Percentiles rank a stretch among this genome's conserved stretches.
Conservation (phyloP, 2,888 invertebrate genomes). For the Sicus ferrugineus region DNA sequence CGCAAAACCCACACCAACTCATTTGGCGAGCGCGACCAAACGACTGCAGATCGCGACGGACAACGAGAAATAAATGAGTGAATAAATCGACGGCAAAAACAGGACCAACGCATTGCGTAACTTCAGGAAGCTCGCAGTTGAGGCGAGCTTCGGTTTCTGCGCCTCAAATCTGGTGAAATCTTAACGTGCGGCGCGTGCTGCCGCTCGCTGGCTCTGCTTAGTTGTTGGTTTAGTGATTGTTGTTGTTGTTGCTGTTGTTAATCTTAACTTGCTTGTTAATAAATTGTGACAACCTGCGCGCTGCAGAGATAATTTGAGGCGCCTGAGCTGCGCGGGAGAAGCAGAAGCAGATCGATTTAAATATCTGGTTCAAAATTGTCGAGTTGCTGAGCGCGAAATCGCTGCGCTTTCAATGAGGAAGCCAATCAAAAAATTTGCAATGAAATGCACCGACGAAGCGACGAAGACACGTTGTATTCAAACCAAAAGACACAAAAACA, state of each 20-base stretch:
- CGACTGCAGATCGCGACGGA: background rate
- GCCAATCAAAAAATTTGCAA: too few species aligned
- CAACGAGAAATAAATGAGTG: background rate
- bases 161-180: background rate
- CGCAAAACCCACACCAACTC: background rate
- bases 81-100: background rate
- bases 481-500: too few species aligned
- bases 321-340: too few species aligned
- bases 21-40: background rate
- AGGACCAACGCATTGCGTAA: conserved; percentile 30
- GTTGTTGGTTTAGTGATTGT: background rate
- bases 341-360: background rate
- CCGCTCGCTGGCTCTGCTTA: background rate
- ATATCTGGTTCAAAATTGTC: background rate
- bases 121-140: conserved; percentile 15
- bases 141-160: background rate
- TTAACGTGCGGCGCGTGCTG: background rate
- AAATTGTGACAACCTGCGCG: conserved; percentile 8
- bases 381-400: too few species aligned
- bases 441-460: too few species aligned
- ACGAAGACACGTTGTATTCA: too few species aligned
- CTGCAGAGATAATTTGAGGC: background rate
- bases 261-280: conserved; percentile 1
- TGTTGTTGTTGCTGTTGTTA: background rate
- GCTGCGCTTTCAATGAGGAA: too few species aligned